Evolutionary conservation across 2,888 invertebrate species (phyloP).

Genomic region (Cremastinae sp.): DNA sequence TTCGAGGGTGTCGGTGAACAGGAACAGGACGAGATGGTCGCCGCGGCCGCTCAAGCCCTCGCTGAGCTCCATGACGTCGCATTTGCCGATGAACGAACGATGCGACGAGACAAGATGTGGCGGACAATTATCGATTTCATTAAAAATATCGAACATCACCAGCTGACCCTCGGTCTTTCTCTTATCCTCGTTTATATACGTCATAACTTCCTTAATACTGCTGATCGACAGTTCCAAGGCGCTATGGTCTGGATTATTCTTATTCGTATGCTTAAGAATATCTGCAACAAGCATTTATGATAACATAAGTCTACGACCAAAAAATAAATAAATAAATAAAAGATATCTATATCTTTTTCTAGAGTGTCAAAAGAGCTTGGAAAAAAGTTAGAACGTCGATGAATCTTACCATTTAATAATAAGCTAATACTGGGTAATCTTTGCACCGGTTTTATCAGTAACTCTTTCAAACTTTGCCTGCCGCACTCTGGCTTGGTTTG

Average conservation of each 20-base stretch:
- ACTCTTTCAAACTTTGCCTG: slow-evolving; percentile 95
- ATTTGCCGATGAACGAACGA: slow-evolving; percentile 92
- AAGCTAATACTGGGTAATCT: slow-evolving; percentile 97
- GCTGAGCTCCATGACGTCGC: slow-evolving; percentile 93
- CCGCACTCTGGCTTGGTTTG: slow-evolving; percentile 97
- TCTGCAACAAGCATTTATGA: slow-evolving; percentile 87
- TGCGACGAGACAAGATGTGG: slow-evolving; percentile 96
- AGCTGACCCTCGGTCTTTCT: slow-evolving; percentile 97
- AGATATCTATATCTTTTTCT: neutral
- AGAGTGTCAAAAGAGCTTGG: neutral
- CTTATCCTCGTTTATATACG: slow-evolving; percentile 98
- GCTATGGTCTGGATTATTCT: slow-evolving; percentile 92
- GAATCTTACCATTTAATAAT: slow-evolving; percentile 90
- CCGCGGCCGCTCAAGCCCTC: slow-evolving; percentile 93
- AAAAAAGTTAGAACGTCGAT: slow-evolving; percentile 18
- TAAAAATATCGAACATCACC: slow-evolving; percentile 98
- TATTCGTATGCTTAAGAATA: slow-evolving; percentile 94
- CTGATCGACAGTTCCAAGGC: slow-evolving; percentile 92
- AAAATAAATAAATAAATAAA: slow-evolving; percentile 13
- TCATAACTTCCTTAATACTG: slow-evolving; percentile 95
- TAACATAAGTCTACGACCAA: neutral
- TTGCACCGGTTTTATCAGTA: slow-evolving; percentile 98
- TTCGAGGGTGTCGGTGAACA: slow-evolving; percentile 97
- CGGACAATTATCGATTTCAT: slow-evolving; percentile 98
- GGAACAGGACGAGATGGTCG: slow-evolving; percentile 92